phyloP scores from a whole-genome alignment of 2,113 vertebrate species.

The Rhynchomys soricoides region DNA sequence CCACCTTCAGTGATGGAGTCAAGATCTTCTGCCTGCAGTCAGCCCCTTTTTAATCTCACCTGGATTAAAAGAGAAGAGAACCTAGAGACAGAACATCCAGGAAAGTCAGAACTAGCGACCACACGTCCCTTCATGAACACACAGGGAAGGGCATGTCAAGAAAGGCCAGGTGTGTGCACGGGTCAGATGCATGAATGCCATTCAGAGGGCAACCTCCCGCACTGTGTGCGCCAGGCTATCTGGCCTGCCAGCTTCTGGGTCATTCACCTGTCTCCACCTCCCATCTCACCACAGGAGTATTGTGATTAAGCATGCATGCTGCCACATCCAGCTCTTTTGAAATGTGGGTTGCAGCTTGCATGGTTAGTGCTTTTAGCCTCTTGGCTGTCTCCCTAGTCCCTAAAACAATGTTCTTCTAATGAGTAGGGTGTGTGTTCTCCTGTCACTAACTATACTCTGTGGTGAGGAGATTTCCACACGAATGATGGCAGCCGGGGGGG shows the following conservation, averaged over 20 bases:
- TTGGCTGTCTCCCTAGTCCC: neutral
- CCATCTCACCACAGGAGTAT: neutral
- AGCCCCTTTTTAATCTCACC: neutral
- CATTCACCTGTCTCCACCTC: neutral
- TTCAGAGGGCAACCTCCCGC: neutral
- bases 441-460: neutral
- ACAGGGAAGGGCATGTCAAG: neutral
- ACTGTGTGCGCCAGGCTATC: too few relatives aligned
- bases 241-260: neutral
- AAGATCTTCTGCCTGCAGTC: neutral
- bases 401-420: neutral
- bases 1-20: neutral
- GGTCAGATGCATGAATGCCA: rapidly evolving
- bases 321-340: neutral
- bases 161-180: neutral
- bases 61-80: neutral
- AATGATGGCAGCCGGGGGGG: too few relatives aligned
- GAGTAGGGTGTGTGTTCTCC: neutral
- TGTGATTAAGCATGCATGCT: neutral
- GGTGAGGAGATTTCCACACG: neutral
- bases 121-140: neutral
- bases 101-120: neutral
- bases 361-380: neutral
- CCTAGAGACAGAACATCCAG: neutral
- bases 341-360: neutral